Evolutionary conservation across 2,797 vertebrate species (phyloP).

Genomic region (Pantherophis vulpinus): DNA sequence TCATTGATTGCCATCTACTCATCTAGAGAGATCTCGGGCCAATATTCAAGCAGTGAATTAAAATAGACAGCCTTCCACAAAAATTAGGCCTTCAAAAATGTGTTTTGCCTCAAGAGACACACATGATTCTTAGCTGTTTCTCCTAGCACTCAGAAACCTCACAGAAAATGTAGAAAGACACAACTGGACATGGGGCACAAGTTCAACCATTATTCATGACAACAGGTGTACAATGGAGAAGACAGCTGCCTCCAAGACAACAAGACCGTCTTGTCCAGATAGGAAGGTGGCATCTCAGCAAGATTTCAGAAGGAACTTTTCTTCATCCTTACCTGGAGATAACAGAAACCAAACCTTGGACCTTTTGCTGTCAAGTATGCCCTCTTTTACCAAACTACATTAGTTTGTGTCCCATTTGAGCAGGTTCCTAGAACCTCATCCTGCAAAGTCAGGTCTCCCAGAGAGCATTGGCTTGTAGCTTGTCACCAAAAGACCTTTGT

Average conservation of each 20-base stretch:
- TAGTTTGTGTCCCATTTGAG: background rate
- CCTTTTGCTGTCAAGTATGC: background rate
- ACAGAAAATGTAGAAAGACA: background rate
- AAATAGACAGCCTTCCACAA: background rate
- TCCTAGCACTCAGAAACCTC: background rate
- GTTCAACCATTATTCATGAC: background rate
- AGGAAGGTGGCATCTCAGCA: background rate
- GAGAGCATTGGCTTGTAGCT: background rate
- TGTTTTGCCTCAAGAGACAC: background rate
- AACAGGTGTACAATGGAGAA: background rate
- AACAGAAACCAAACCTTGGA: background rate
- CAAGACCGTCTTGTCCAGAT: background rate
- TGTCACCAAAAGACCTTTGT: background rate
- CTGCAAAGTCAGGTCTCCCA: background rate
- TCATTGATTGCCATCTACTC: background rate
- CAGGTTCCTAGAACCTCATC: background rate
- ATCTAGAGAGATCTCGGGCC: background rate
- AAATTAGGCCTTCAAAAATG: background rate
- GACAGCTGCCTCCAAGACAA: background rate
- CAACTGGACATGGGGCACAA: background rate
- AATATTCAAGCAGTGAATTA: background rate
- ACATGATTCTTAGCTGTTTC: background rate
- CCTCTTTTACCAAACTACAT: background rate
- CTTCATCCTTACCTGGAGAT: background rate
- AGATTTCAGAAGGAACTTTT: background rate